phyloP scores from a whole-genome alignment of 2,113 vertebrate species.

The Cyphomyrus discorhynchus region DNA sequence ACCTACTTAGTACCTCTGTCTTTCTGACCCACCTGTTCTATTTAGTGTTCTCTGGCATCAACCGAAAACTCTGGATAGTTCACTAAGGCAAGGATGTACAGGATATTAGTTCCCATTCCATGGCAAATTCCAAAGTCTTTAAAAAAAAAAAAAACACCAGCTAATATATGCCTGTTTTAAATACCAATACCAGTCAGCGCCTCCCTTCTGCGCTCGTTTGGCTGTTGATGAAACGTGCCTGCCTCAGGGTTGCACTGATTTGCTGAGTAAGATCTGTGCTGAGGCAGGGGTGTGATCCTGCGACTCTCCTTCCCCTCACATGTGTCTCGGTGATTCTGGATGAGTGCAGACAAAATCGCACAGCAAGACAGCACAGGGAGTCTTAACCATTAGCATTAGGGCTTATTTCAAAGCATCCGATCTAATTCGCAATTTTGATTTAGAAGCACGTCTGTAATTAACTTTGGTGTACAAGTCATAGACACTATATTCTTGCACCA shows the following conservation, averaged over 20 bases:
- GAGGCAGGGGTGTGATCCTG: background rate
- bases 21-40: background rate
- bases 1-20: background rate
- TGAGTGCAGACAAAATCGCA: background rate
- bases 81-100: background rate
- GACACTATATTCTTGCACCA: background rate
- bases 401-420: background rate
- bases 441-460: constrained; percentile 5
- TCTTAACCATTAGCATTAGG: background rate
- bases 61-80: background rate
- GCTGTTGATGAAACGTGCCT: background rate
- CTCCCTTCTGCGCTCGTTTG: background rate
- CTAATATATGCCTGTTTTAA: background rate
- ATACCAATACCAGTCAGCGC: background rate
- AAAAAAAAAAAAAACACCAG: background rate
- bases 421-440: background rate
- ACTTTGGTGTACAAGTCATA: background rate
- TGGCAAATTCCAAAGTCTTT: background rate
- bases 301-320: background rate
- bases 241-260: background rate
- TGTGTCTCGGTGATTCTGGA: background rate
- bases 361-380: background rate
- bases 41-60: background rate
- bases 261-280: background rate
- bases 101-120: background rate